A percentile compares a stretch with the other conserved stretches of the same genome.
Evolutionary conservation across 2,797 vertebrate genomes (phyloP).

Genomic region (Pachyuromys duprasi): DNA sequence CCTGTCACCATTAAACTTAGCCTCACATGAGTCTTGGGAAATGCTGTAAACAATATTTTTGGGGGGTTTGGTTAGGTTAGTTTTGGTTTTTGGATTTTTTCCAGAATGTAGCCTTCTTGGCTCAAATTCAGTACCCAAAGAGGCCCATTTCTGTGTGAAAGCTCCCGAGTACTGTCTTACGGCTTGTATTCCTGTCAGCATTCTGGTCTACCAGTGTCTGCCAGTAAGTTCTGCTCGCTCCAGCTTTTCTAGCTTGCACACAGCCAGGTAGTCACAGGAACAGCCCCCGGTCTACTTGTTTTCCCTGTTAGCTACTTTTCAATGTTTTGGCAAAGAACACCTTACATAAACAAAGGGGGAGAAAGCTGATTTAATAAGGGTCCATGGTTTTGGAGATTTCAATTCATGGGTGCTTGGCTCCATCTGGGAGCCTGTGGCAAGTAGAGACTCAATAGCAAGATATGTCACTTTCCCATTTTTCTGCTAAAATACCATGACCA

Average conservation of each 20-base stretch:
- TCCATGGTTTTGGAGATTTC: neutral
- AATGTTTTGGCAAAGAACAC: neutral
- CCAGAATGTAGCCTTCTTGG: neutral
- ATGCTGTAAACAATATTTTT: neutral
- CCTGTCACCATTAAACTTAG: neutral
- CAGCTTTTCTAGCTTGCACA: neutral
- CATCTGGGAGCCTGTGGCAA: neutral
- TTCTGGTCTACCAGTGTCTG: no score
- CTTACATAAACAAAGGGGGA: neutral
- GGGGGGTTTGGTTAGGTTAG: no score
- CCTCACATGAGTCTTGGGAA: neutral
- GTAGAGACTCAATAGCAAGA: neutral
- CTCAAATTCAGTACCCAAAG: neutral
- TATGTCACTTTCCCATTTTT: no score
- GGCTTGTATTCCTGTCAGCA: neutral
- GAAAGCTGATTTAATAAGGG: neutral
- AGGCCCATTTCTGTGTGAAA: no score
- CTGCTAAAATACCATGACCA: neutral
- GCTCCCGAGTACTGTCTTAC: neutral
- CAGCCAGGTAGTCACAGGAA: neutral
- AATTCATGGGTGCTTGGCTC: neutral
- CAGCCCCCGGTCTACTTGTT: neutral
- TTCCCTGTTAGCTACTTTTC: neutral
- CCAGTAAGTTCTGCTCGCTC: neutral
- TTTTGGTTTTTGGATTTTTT: no score